A percentile compares a stretch with the other conserved stretches of the same genome.
These are phyloP conservation scores for Heliconius congener DNA, from an alignment of 1,140 invertebrate genomes.

Conservation along the genomic window DNA sequence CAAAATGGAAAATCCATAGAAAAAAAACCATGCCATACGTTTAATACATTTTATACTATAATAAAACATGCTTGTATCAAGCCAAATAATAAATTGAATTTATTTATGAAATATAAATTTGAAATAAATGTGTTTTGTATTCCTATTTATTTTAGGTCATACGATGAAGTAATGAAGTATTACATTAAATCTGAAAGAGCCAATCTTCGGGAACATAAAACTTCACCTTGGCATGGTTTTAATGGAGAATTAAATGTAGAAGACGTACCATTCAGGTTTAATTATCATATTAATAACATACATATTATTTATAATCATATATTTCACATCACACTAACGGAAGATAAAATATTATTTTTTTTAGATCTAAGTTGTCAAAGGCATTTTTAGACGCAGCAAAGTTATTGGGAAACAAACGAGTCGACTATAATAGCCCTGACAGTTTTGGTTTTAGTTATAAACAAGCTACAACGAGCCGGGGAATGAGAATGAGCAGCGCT, in stretches of 20 bases:
- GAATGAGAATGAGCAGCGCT: slow-evolving; percentile 80
- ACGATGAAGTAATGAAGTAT: slow-evolving; percentile 86
- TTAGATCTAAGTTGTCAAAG: slow-evolving; percentile 79
- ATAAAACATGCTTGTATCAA: no score
- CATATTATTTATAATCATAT: neutral
- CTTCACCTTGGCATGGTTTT: slow-evolving; percentile 81
- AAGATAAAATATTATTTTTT: slow-evolving; percentile 9
- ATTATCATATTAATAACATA: neutral
- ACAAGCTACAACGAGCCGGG: slow-evolving; percentile 84
- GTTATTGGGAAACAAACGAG: slow-evolving; percentile 81
- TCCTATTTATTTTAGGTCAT: slow-evolving; percentile 81
- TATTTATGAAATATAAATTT: no score
- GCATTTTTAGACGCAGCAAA: slow-evolving; percentile 84
- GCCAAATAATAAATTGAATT: no score
- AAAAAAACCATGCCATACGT: slow-evolving; percentile 28
- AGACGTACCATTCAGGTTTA: slow-evolving; percentile 79
- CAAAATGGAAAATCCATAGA: no score
- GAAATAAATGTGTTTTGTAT: slow-evolving; percentile 59
- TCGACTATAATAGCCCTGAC: slow-evolving; percentile 86
- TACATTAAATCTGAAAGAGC: slow-evolving; percentile 84
- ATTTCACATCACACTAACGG: neutral
- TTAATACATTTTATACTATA: slow-evolving; percentile 31
- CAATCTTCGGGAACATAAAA: slow-evolving; percentile 72
- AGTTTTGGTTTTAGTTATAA: slow-evolving; percentile 85
- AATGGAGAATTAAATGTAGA: slow-evolving; percentile 82